A percentile compares a stretch with the other conserved stretches of the same genome.
phyloP scores from a whole-genome alignment of 2,113 vertebrate species.

The Odontophorus gujanensis region DNA sequence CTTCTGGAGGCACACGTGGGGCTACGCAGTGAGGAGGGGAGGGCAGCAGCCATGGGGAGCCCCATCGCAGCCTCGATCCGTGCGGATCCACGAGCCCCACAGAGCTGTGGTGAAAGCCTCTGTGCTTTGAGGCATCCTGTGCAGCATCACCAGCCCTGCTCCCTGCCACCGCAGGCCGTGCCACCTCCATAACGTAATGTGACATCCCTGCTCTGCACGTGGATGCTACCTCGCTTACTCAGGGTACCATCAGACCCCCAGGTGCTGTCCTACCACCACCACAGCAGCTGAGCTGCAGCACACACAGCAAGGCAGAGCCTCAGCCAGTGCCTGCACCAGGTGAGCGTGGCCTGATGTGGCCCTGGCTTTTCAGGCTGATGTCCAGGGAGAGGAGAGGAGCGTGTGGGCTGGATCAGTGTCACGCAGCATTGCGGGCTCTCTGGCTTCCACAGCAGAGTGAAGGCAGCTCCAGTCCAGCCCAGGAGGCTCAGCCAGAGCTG shows the following conservation, averaged over 20 bases:
- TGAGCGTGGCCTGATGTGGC: rapidly evolving
- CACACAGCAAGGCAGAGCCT: not conserved
- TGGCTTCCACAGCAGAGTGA: not conserved
- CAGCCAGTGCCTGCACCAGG: not conserved
- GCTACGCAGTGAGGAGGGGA: rapidly evolving
- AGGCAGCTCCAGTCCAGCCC: not conserved
- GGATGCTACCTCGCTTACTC: not conserved
- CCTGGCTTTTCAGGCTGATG: not conserved
- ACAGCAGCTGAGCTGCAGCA: not conserved
- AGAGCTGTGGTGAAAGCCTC: rapidly evolving
- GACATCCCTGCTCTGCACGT: not conserved
- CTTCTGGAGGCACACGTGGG: not conserved
- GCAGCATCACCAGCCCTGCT: not conserved
- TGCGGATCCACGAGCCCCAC: rapidly evolving
- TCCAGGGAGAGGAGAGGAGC: not conserved
- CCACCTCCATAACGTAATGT: rapidly evolving
- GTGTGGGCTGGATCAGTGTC: not conserved
- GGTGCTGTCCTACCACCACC: not conserved
- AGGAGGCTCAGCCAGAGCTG: not conserved
- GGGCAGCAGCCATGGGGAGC: not conserved
- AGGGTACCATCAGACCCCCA: not conserved
- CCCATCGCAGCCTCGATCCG: not conserved
- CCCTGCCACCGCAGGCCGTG: rapidly evolving
- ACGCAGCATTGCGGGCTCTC: not conserved
- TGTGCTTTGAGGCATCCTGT: not conserved